phyloP scores from a whole-genome alignment of 92 coral and sea anemone genomes.

The Palythoa heliodiscus region DNA sequence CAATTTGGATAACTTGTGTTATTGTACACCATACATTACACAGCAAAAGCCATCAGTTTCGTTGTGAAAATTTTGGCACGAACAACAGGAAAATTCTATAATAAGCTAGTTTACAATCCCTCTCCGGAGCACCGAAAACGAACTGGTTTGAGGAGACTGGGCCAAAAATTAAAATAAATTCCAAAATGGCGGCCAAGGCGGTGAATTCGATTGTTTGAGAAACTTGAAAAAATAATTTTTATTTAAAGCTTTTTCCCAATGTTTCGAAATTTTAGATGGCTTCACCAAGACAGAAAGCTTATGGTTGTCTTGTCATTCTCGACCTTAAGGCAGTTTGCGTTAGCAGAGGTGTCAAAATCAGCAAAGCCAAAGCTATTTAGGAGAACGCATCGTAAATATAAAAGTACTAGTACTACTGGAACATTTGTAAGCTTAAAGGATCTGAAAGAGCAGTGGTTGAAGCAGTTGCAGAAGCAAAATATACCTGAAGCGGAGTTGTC shows the following conservation, averaged over 20 bases:
- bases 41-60: neutral
- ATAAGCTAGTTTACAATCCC: constrained; percentile 5
- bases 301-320: neutral
- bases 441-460: constrained; percentile 51
- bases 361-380: neutral
- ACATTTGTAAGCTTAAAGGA: neutral
- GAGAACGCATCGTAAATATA: neutral
- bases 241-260: neutral
- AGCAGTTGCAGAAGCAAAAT: constrained; percentile 35
- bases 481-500: constrained; percentile 73
- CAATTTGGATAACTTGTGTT: too few species aligned
- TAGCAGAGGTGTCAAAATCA: neutral
- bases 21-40: neutral
- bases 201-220: neutral
- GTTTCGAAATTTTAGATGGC: neutral
- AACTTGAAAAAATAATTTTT: neutral
- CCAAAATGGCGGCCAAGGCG: neutral
- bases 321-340: neutral
- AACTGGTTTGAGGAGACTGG: constrained; percentile 13
- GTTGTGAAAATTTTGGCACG: neutral
- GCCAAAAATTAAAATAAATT: neutral
- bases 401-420: neutral
- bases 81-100: neutral
- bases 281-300: neutral
- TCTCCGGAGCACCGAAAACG: constrained; percentile 4